A percentile compares a stretch with the other conserved stretches of the same genome.
Conservation (phyloP, 2,888 invertebrate genomes). For the Dasypolia templi region DNA sequence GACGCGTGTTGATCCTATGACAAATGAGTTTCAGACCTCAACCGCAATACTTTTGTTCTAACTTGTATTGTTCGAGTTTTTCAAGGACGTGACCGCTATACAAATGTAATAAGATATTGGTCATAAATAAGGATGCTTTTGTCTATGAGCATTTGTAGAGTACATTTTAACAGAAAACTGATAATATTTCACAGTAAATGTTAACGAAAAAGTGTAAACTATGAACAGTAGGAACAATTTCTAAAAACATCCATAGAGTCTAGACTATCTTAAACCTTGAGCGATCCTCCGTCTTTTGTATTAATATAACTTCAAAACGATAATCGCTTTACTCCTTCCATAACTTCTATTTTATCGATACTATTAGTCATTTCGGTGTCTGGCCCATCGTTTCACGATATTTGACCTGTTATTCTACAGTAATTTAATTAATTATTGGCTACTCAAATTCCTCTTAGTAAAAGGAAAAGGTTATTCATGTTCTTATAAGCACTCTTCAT, state of each 20-base stretch:
- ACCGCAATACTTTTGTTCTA: conserved; percentile 38
- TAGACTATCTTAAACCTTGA: conserved; percentile 2
- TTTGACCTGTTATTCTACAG: conserved; percentile 25
- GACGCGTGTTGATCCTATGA: conserved; percentile 44
- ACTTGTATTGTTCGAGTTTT: conserved; percentile 44
- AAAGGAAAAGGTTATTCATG: conserved; percentile 22
- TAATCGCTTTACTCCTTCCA: conserved; percentile 34
- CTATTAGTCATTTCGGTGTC: conserved; percentile 37
- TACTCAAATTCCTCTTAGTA: conserved; percentile 13
- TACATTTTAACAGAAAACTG: background rate
- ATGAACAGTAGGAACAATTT: too few species aligned
- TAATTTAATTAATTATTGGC: conserved; percentile 41
- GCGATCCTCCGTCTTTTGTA: conserved; percentile 5
- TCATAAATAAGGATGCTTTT: too few species aligned
- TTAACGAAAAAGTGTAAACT: too few species aligned
- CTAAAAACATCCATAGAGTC: too few species aligned
- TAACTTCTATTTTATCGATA: conserved; percentile 35
- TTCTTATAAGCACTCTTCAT: conserved; percentile 14
- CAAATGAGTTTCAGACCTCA: conserved; percentile 48
- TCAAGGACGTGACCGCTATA: conserved; percentile 20
- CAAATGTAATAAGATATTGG: too few species aligned
- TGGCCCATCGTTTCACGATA: conserved; percentile 30
- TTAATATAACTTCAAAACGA: conserved; percentile 20
- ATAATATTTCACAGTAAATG: background rate
- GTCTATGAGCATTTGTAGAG: background rate